phyloP scores from a whole-genome alignment of 2,113 vertebrate species.

The Lamprologus tigripictilis region DNA sequence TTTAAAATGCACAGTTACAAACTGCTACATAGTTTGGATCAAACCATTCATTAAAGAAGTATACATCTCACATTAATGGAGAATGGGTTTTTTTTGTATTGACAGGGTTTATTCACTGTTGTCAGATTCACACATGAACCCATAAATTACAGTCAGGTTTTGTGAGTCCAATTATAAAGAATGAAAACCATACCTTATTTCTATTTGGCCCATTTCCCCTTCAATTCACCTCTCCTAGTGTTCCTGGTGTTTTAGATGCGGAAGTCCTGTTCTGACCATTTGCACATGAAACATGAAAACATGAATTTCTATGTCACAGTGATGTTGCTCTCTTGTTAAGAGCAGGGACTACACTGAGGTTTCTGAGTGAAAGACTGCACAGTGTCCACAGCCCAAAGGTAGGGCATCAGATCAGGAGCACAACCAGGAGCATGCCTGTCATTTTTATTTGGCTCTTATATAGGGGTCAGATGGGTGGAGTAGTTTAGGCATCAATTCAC shows the following conservation, averaged over 20 bases:
- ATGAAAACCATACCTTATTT: not conserved
- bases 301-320: not conserved
- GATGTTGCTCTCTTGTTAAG: not conserved
- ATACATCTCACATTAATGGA: not conserved
- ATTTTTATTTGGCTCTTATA: not conserved
- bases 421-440: not conserved
- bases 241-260: not conserved
- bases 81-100: fast-evolving
- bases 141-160: not conserved
- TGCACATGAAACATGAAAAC: not conserved
- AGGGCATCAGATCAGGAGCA: not conserved
- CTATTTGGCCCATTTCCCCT: not conserved
- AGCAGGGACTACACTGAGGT: not conserved
- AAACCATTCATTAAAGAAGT: not conserved
- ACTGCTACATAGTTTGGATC: not conserved
- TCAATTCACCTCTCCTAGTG: not conserved
- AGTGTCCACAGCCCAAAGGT: not conserved
- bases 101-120: not conserved
- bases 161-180: not conserved
- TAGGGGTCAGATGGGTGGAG: not conserved
- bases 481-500: not conserved
- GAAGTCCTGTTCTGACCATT: not conserved
- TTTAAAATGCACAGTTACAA: not conserved
- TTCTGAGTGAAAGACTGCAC: not conserved
- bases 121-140: not conserved